Base-by-base conservation (phyloP, 2,113 vertebrate species). In the Amphiprion percula region DNA sequence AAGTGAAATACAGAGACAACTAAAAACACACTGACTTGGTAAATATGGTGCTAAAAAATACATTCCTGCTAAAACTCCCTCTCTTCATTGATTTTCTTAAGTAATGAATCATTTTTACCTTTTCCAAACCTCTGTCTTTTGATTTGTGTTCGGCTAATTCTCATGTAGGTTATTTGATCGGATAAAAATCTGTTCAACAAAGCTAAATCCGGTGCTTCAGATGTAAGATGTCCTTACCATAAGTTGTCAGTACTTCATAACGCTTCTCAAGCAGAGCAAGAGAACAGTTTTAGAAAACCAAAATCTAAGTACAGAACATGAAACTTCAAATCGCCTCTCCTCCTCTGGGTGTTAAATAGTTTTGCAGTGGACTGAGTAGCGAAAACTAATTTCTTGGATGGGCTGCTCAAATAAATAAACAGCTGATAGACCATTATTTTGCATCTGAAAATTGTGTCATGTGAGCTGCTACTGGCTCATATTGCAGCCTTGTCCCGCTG, bases 351-450 rank as follows among this genome's bases (percentile, higher is more conserved):
- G 41, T 44, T 44, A 44, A 44, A 44, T 50, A 53, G 58, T 69
- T 60, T 78, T 64, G 70, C 62, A 46, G 56, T 63, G 49, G 81
- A 59, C 55, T 54, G 60, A 53, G 54, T 47, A 19, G 10, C 14
- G 74, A 67, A 83, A 84, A 80, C 17, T 21, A 21, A 21, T 21
- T 66, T 62, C 39, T 86, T 86, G 64, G 41, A 62, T n/a, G 68
- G 26, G 33, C 37, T 73, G 62, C 54, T 89, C 26, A 70, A 49
- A 77, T 69, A 64, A 66, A 80, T 68, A 83, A 55, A 63, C 66
- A 82, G 12, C 58, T 80, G 58, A 86, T 75, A 62, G 65, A 60
- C 58, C 50, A 39, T 79, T 70, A 87, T 84, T 83, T 81, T 59
- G 73, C 52, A 62, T 72, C 49, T 70, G 26, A 24, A 63, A 70